These are phyloP conservation scores for Ataeniobius toweri DNA, from an alignment of 2,797 vertebrate species.

Conservation along the genomic window DNA sequence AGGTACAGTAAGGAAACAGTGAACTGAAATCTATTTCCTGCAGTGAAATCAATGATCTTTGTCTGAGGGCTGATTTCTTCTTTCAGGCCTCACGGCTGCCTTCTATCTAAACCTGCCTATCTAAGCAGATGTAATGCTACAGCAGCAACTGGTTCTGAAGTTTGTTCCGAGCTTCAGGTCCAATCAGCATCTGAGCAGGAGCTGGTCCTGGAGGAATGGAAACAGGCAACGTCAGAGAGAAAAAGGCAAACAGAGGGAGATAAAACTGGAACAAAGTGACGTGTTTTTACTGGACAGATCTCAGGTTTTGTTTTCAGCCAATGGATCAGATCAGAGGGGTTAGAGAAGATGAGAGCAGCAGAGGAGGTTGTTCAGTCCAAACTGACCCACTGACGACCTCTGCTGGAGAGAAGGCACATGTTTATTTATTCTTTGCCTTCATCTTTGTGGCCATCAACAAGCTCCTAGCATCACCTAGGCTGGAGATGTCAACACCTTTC, in stretches of 20 bases:
- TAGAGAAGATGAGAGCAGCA: neutral
- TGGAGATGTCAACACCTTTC: no score
- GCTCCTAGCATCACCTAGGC: neutral
- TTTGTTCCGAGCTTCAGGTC: conserved; percentile 8
- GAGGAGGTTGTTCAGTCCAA: neutral
- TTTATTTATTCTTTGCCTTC: neutral
- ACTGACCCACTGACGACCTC: conserved; percentile 31
- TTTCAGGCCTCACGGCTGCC: neutral
- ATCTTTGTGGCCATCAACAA: neutral
- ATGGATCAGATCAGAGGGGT: conserved; percentile 18
- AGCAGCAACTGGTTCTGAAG: conserved; percentile 25
- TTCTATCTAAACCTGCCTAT: conserved; percentile 3
- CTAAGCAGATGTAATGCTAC: neutral
- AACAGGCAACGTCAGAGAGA: conserved; percentile 14
- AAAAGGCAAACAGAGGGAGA: conserved; percentile 44
- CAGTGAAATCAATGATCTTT: neutral
- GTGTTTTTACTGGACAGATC: conserved; percentile 47
- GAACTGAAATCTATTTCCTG: no score
- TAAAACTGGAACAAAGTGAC: conserved; percentile 44
- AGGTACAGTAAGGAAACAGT: no score
- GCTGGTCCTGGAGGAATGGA: neutral
- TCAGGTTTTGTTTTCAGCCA: conserved; percentile 37
- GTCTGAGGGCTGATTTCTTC: neutral
- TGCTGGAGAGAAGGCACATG: conserved; percentile 22
- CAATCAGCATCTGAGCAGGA: conserved; percentile 18